Percentiles rank a stretch among this genome's conserved stretches.
Conservation (phyloP, 2,888 invertebrate species). For the Bimastos eiseni region DNA sequence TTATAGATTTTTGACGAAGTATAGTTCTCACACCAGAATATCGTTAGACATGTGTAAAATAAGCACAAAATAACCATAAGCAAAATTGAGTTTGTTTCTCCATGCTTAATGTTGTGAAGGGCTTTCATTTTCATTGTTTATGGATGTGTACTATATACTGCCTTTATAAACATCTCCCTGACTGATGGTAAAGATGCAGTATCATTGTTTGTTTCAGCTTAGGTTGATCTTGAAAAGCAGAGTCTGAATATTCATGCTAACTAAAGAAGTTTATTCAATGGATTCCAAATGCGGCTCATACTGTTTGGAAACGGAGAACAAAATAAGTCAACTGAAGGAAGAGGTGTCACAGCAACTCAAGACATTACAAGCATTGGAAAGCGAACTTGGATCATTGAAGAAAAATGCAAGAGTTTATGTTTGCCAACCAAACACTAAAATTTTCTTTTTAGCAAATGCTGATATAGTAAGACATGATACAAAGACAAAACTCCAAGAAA, state of each 20-base stretch:
- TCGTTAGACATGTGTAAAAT: too few relatives aligned
- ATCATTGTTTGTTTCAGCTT: constrained; percentile 2
- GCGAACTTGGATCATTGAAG: not conserved
- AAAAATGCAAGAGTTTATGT: not conserved
- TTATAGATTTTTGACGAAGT: too few relatives aligned
- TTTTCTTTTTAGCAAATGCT: not conserved
- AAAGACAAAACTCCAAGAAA: not conserved
- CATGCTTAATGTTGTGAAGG: not conserved
- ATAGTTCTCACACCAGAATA: too few relatives aligned
- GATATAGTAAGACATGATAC: not conserved
- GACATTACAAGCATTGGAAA: not conserved
- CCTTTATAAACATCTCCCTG: not conserved
- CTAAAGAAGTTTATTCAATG: not conserved
- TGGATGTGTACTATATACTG: too few relatives aligned
- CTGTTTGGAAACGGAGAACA: not conserved
- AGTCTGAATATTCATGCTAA: not conserved
- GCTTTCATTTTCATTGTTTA: not conserved
- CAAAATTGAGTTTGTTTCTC: not conserved
- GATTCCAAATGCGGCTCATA: not conserved
- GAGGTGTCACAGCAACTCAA: not conserved
- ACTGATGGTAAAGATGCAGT: not conserved
- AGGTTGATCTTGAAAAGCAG: not conserved
- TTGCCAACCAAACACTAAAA: not conserved
- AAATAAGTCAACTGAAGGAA: not conserved
- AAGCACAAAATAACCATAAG: too few relatives aligned